Conservation (phyloP, 2,888 invertebrate genomes). For the Cosmorhoe ocellata region DNA sequence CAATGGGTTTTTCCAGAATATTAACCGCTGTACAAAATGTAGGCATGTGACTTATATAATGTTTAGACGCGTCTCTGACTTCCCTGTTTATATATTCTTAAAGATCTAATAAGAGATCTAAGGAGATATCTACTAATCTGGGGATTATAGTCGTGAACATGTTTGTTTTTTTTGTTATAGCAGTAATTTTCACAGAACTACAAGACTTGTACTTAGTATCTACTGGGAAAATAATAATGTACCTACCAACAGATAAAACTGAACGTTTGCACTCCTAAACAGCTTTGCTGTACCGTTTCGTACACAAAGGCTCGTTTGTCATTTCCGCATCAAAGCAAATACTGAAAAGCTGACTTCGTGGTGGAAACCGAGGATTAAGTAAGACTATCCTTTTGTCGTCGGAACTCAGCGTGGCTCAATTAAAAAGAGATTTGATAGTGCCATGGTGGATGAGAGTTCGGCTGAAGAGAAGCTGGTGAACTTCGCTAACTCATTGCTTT, state of each 20-base stretch:
- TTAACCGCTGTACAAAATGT: too few relatives aligned
- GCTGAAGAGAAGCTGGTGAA: background rate
- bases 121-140: too few relatives aligned
- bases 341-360: slow-evolving; percentile 20
- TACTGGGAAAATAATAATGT: too few relatives aligned
- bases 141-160: too few relatives aligned
- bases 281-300: slow-evolving; percentile 4
- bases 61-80: too few relatives aligned
- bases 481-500: background rate
- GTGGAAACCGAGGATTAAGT: slow-evolving; percentile 31
- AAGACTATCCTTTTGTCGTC: slow-evolving; percentile 34
- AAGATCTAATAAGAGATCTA: too few relatives aligned
- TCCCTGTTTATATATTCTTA: too few relatives aligned
- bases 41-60: too few relatives aligned
- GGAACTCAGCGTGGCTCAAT: slow-evolving; percentile 32
- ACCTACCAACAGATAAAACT: background rate
- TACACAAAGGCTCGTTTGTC: slow-evolving; percentile 15
- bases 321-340: slow-evolving; percentile 19
- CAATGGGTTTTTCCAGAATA: too few relatives aligned
- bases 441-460: background rate
- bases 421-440: slow-evolving; percentile 35
- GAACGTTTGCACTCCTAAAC: slow-evolving; percentile 1
- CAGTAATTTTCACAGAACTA: too few relatives aligned
- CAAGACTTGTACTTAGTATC: too few relatives aligned
- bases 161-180: too few relatives aligned